phyloP scores from a whole-genome alignment of 2,888 invertebrate genomes.

The Drosophila paranaensis region DNA sequence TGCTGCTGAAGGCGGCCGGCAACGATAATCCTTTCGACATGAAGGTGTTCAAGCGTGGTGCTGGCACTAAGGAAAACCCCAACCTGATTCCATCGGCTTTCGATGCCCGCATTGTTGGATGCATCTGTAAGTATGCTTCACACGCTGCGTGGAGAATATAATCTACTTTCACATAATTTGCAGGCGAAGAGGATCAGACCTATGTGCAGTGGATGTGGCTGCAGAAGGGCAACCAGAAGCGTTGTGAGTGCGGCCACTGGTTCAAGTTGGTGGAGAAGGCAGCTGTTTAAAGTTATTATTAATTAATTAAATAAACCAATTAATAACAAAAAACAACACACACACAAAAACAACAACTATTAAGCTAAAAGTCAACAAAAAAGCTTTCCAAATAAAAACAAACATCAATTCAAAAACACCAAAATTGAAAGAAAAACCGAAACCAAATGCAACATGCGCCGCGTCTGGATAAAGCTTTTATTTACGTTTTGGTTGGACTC shows the following conservation, averaged over 20 bases:
- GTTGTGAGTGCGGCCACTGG: constrained; percentile 99
- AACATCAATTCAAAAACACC: constrained; percentile 58
- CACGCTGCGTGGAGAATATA: background rate
- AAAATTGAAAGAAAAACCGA: constrained; percentile 11
- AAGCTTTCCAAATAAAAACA: constrained; percentile 75
- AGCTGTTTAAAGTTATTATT: constrained; percentile 87
- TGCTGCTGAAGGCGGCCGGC: constrained; percentile 93
- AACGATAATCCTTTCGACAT: constrained; percentile 95
- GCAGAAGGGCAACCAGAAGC: constrained; percentile 93
- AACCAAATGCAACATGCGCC: constrained; percentile 17
- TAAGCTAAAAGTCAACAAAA: constrained; percentile 82
- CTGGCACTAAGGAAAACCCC: constrained; percentile 93
- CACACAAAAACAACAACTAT: constrained; percentile 57
- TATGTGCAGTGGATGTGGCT: constrained; percentile 98
- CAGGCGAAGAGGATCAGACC: constrained; percentile 95
- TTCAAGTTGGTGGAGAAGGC: constrained; percentile 94
- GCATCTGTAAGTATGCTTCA: constrained; percentile 90
- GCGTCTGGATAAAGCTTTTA: constrained; percentile 12
- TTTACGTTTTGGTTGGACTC: constrained; percentile 17
- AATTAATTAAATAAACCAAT: constrained; percentile 74
- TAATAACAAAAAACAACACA: constrained; percentile 63
- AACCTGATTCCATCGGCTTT: constrained; percentile 96
- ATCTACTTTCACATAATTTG: background rate
- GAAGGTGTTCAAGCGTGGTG: constrained; percentile 92
- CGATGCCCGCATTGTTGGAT: constrained; percentile 95